phyloP scores from a whole-genome alignment of 1,140 invertebrate genomes.

The Lethrus apterus region DNA sequence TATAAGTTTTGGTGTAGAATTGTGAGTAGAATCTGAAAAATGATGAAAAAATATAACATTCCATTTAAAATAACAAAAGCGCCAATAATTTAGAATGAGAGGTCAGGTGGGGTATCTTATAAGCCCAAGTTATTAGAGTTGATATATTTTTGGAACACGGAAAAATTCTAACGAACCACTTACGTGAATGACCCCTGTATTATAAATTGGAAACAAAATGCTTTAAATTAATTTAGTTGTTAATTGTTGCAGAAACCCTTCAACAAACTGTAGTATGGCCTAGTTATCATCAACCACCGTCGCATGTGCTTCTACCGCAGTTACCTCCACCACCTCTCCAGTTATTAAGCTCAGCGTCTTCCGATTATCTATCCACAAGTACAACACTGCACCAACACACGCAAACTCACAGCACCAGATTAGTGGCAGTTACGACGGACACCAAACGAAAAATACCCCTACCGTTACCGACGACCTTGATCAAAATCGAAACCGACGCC shows the following conservation, averaged over 20 bases:
- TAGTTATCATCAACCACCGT: conserved; percentile 53
- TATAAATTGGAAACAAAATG: too few relatives aligned
- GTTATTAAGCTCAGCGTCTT: conserved; percentile 50
- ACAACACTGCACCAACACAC: conserved; percentile 51
- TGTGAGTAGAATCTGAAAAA: too few relatives aligned
- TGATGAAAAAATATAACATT: too few relatives aligned
- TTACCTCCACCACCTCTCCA: conserved; percentile 54
- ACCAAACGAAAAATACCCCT: conserved; percentile 54
- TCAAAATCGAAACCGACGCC: conserved; percentile 59
- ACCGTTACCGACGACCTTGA: conserved; percentile 51
- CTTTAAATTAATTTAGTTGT: too few relatives aligned
- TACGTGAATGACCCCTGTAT: too few relatives aligned
- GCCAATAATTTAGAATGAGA: too few relatives aligned
- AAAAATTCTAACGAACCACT: too few relatives aligned
- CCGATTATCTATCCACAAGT: conserved; percentile 41
- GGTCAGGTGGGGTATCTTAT: too few relatives aligned
- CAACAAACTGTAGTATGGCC: conserved; percentile 71
- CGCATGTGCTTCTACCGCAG: conserved; percentile 53
- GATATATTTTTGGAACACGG: too few relatives aligned
- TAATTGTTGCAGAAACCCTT: conserved; percentile 57
- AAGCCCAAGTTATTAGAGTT: too few relatives aligned
- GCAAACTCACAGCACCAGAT: conserved; percentile 50
- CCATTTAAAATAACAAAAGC: too few relatives aligned
- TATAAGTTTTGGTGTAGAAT: too few relatives aligned
- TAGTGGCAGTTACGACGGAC: conserved; percentile 50